phyloP scores from a whole-genome alignment of 2,888 invertebrate genomes.

The Ormia ochracea region DNA sequence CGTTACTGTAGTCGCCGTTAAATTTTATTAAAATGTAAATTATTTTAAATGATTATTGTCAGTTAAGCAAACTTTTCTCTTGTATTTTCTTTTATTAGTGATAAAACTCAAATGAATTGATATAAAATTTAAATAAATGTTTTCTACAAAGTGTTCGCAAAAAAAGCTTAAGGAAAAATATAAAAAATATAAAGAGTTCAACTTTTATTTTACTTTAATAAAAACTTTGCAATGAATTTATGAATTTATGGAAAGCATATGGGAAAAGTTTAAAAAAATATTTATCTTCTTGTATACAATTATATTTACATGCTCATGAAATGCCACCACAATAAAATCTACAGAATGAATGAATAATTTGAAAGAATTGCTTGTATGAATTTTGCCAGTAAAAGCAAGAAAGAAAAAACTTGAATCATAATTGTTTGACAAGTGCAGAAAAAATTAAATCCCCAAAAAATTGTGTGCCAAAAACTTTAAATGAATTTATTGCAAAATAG shows the following conservation, averaged over 20 bases:
- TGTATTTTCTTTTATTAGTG: too few species aligned
- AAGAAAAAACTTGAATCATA: neutral
- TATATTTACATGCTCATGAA: conserved; percentile 4
- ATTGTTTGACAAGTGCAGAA: neutral
- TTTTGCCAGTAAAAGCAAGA: neutral
- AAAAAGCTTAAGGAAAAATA: neutral
- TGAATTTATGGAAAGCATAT: conserved; percentile 2
- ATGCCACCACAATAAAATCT: conserved; percentile 3
- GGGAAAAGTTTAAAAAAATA: conserved; percentile 16
- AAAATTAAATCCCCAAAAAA: neutral
- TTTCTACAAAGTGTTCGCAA: neutral
- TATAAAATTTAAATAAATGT: neutral
- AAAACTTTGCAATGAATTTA: neutral
- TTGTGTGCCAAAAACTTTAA: neutral
- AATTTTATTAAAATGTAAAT: too few species aligned
- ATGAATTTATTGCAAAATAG: neutral
- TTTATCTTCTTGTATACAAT: neutral
- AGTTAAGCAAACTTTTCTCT: too few species aligned
- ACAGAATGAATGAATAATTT: conserved; percentile 17
- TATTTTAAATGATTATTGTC: too few species aligned
- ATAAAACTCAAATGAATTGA: too few species aligned
- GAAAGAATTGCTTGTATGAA: neutral
- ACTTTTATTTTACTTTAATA: neutral
- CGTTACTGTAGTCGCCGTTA: too few species aligned
- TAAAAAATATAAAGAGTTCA: neutral